Percentiles rank a stretch among this genome's conserved stretches.
phyloP scores from a whole-genome alignment of 2,797 vertebrate genomes.

The Odontamblyopus lacepedii region DNA sequence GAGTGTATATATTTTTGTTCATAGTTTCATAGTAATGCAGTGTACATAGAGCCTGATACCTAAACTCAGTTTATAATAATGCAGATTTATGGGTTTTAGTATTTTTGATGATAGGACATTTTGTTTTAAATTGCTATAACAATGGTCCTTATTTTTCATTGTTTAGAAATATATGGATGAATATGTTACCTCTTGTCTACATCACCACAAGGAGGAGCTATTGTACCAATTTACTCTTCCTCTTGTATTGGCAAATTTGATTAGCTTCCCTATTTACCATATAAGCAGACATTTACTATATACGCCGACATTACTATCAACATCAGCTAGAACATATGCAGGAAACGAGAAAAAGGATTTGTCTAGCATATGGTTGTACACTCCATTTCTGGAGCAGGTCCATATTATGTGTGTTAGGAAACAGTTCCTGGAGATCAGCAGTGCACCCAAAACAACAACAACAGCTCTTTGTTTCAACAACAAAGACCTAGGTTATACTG shows the following conservation, averaged over 20 bases:
- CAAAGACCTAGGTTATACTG: conserved; percentile 36
- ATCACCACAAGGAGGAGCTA: background rate
- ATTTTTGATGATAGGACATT: no score
- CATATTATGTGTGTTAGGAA: conserved; percentile 29
- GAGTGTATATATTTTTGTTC: no score
- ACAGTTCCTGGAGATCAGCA: conserved; percentile 53
- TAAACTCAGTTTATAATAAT: background rate
- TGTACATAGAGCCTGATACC: no score
- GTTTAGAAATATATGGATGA: background rate
- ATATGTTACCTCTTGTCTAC: background rate
- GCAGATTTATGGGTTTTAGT: no score
- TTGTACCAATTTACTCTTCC: background rate
- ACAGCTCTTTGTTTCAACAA: conserved; percentile 53
- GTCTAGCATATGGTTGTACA: background rate
- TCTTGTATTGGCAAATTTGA: background rate
- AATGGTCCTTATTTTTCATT: no score
- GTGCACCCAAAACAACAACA: conserved; percentile 50
- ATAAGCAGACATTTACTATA: background rate
- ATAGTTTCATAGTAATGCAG: no score
- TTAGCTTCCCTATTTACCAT: background rate
- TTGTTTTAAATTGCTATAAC: no score
- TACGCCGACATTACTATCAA: background rate
- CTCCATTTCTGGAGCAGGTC: conserved; percentile 21
- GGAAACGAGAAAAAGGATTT: background rate
- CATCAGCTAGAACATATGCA: background rate